Conservation (phyloP, 2,113 vertebrate genomes). For the Hypanus sabinus region DNA sequence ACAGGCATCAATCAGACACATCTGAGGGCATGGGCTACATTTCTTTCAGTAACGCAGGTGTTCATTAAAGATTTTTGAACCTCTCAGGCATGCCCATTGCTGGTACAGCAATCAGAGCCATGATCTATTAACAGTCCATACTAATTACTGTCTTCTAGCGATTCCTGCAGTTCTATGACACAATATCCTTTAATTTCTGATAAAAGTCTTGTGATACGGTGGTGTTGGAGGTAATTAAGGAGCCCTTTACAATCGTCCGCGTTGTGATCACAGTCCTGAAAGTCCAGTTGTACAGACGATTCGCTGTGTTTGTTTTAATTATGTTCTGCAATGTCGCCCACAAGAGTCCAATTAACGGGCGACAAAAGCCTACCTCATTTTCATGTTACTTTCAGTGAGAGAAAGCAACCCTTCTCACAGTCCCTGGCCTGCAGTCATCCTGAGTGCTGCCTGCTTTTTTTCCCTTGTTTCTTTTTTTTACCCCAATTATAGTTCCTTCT, state of each 20-base stretch:
- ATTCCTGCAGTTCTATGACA: constrained; percentile 55
- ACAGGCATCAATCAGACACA: constrained; percentile 32
- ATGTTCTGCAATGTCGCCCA: constrained; percentile 57
- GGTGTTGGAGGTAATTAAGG: constrained; percentile 56
- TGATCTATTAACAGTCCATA: constrained; percentile 66
- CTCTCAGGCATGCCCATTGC: constrained; percentile 55
- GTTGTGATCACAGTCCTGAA: constrained; percentile 65
- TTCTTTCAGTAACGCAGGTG: constrained; percentile 50
- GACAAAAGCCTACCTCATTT: constrained; percentile 60
- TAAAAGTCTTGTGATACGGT: constrained; percentile 47
- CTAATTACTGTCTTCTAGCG: constrained; percentile 63
- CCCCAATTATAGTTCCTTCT: constrained; percentile 68
- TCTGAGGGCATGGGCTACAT: constrained; percentile 27
- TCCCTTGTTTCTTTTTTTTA: constrained; percentile 30
- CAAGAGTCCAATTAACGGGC: constrained; percentile 62
- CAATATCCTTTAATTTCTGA: constrained; percentile 54
- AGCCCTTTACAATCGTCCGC: constrained; percentile 53
- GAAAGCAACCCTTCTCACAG: constrained; percentile 41
- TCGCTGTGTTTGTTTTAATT: constrained; percentile 67
- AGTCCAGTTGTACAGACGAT: constrained; percentile 57
- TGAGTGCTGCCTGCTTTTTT: background rate
- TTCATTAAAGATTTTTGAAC: constrained; percentile 60
- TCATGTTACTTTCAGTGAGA: constrained; percentile 48
- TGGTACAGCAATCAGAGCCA: constrained; percentile 63
- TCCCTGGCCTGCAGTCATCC: constrained; percentile 35